Percentiles rank a stretch among this genome's conserved stretches.
These are phyloP conservation scores for Heliopora coerulea DNA, from an alignment of 92 coral and sea anemone species.

Conservation along the genomic window DNA sequence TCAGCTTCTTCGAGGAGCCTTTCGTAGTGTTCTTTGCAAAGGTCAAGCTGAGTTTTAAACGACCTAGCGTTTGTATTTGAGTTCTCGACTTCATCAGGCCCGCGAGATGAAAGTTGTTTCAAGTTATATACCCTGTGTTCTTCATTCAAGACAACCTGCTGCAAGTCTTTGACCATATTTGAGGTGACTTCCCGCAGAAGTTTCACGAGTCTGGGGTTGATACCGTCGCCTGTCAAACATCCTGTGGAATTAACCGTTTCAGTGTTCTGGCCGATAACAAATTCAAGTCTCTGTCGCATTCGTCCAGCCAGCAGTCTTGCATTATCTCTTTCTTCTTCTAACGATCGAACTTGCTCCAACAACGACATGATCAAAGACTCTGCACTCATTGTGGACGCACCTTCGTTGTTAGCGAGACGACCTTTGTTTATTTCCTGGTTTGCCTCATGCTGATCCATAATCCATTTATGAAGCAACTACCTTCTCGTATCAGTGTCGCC, in stretches of 20 bases:
- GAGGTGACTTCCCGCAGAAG: conserved; percentile 12
- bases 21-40: conserved; percentile 28
- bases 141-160: conserved; percentile 26
- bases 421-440: too few relatives aligned
- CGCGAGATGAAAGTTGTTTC: background rate
- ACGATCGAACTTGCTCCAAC: conserved; percentile 18
- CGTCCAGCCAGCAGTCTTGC: conserved; percentile 32
- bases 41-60: background rate
- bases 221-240: background rate
- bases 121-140: conserved; percentile 29
- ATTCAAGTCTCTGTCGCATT: conserved; percentile 31
- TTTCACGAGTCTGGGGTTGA: background rate
- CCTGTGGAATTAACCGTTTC: background rate
- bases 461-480: too few relatives aligned
- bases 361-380: conserved; percentile 34
- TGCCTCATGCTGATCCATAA: background rate
- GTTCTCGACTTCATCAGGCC: too few relatives aligned
- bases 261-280: background rate
- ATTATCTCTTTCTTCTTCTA: conserved; percentile 33
- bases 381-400: conserved; percentile 12
- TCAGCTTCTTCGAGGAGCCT: conserved; percentile 30
- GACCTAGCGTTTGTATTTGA: too few relatives aligned
- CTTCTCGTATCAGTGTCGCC: too few relatives aligned
- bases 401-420: too few relatives aligned
- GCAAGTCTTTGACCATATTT: conserved; percentile 1